These are phyloP conservation scores for Troides aeacus DNA, from an alignment of 2,888 invertebrate genomes.

Conservation along the genomic window DNA sequence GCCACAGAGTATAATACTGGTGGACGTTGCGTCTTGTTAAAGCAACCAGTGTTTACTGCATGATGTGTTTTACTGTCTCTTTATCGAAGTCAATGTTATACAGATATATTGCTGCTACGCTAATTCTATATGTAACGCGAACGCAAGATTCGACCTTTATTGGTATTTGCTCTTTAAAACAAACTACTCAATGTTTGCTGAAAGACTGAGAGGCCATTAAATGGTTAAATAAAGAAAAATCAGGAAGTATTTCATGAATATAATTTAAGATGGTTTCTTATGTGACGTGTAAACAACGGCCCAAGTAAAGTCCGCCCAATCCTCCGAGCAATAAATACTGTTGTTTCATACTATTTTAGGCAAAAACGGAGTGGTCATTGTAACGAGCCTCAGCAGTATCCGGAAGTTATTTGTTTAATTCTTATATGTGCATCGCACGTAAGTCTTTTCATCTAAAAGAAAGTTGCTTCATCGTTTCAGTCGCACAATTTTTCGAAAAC, in stretches of 20 bases:
- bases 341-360: too few species aligned
- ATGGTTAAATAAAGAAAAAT: slow-evolving; percentile 2
- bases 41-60: slow-evolving; percentile 31
- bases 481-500: too few species aligned
- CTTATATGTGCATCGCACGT: too few species aligned
- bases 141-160: slow-evolving; percentile 16
- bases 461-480: too few species aligned
- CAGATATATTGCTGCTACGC: background rate
- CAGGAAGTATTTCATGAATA: background rate
- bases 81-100: background rate
- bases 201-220: slow-evolving; percentile 9
- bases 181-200: slow-evolving; percentile 19
- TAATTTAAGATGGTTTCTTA: background rate
- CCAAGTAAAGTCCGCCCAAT: background rate
- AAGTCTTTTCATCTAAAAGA: too few species aligned
- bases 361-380: too few species aligned
- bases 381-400: too few species aligned
- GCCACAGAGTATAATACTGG: slow-evolving; percentile 12
- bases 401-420: too few species aligned
- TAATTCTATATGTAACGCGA: background rate
- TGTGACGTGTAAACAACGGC: background rate
- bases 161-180: slow-evolving; percentile 18
- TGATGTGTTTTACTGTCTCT: background rate
- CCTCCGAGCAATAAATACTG: background rate
- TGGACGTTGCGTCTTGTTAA: slow-evolving; percentile 44